Base-by-base conservation (phyloP, 2,888 invertebrate genomes). In the Callyntrura sp. region DNA sequence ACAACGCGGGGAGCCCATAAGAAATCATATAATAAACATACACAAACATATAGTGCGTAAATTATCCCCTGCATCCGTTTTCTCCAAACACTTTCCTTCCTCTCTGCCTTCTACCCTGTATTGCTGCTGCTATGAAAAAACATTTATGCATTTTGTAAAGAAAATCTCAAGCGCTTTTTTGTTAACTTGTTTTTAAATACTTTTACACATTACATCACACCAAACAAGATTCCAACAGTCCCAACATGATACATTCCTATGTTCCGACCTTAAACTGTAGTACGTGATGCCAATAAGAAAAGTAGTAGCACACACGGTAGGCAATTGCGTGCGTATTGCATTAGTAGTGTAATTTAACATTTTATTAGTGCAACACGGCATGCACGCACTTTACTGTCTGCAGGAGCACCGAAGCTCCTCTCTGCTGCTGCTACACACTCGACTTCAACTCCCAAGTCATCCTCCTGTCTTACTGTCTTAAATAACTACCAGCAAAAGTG, bases 121-220 rank as follows among this genome's bases (percentile, higher is more conserved):
- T 25, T 62, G 17, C 14, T 28, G 8, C 14, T 57, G 17, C 9
- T 43, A 14, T 76, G 23, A 17, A 17, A 51, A 78, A 20, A 17
- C 25, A 55, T 68, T 65, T 65, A 65, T 2, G 25, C 76, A 51
- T 48, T n/a, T 51, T 51, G 25, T 35, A n/a, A 70, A 51, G n/a
- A 57, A 25, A 78, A 79, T 25, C 62, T 9, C 62, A 4, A 28
- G 73, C 70, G 55, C 35, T 51, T 84, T 84, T 84, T 14, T 82
- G 87, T 81, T 81, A 82, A 83, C 82, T 83, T 88, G 82, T 70
- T 88, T 84, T 88, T 88, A 83, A 88, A 88, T 88, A 83, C 88
- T 82, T 87, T 81, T 55, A 87, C 81, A 60, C 87, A 81, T 87
- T 60, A 62, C 76, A 83, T 83, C 48, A 88, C 88, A 83, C 88